Conservation (phyloP, 2,888 invertebrate genomes). For the Dicycla oo region DNA sequence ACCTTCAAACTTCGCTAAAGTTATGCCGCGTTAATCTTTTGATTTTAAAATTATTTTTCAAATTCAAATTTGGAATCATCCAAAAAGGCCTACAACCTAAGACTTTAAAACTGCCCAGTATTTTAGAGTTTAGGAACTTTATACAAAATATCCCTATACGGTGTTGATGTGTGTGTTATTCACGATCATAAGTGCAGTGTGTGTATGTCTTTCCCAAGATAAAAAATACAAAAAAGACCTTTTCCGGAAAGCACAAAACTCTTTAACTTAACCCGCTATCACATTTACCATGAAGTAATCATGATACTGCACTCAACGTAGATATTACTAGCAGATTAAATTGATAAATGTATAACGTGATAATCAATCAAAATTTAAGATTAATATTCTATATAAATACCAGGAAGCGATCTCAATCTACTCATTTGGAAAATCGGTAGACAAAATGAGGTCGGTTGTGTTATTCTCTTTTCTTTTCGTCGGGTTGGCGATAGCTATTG, state of each 20-base stretch:
- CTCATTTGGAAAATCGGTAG: conserved; percentile 20
- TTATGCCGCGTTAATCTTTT: too few relatives aligned
- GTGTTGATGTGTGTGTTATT: too few relatives aligned
- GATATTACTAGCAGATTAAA: neutral
- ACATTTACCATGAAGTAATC: neutral
- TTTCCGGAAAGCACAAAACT: neutral
- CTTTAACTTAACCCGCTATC: neutral
- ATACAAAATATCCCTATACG: too few relatives aligned
- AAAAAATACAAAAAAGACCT: neutral
- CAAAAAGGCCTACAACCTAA: too few relatives aligned
- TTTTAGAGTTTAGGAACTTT: too few relatives aligned
- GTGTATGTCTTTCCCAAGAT: neutral
- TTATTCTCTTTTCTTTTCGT: conserved; percentile 35
- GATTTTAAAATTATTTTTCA: too few relatives aligned
- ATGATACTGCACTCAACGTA: conserved; percentile 3
- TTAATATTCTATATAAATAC: conserved; percentile 56
- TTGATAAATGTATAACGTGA: conserved; percentile 17
- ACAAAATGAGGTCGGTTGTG: conserved; percentile 56
- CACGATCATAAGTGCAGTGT: neutral
- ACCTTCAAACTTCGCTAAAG: too few relatives aligned
- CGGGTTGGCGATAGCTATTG: conserved; percentile 35
- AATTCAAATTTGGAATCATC: too few relatives aligned
- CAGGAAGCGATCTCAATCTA: neutral
- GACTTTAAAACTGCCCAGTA: too few relatives aligned
- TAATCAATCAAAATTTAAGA: conserved; percentile 44